phyloP scores from a whole-genome alignment of 2,113 vertebrate genomes.

The Phyllopteryx taeniolatus region DNA sequence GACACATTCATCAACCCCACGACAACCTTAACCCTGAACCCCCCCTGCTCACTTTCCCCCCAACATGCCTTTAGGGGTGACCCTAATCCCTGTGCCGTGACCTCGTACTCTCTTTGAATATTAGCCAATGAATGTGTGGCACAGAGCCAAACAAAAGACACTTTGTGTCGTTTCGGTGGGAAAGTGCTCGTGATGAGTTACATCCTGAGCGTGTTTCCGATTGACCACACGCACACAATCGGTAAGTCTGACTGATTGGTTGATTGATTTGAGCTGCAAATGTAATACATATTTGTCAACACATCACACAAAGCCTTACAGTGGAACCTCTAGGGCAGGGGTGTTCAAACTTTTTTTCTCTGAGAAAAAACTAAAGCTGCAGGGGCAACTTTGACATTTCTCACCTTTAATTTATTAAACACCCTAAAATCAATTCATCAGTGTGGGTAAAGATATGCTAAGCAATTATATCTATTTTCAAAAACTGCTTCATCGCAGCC shows the following conservation, averaged over 20 bases:
- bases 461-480: too few relatives aligned
- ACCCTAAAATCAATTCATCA: too few relatives aligned
- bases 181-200: constrained; percentile 48
- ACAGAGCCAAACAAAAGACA: constrained; percentile 60
- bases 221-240: constrained; percentile 11
- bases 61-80: constrained; percentile 59
- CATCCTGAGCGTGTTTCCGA: constrained; percentile 20
- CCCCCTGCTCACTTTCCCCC: constrained; percentile 41
- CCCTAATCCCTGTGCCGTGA: constrained; percentile 59
- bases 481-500: neutral
- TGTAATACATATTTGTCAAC: too few relatives aligned
- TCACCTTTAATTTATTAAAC: too few relatives aligned
- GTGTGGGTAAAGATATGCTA: too few relatives aligned
- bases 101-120: constrained; percentile 52
- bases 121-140: constrained; percentile 50
- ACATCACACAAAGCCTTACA: too few relatives aligned
- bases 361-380: too few relatives aligned
- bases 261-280: too few relatives aligned
- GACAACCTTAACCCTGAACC: constrained; percentile 47
- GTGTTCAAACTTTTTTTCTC: too few relatives aligned
- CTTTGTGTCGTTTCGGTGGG: constrained; percentile 57
- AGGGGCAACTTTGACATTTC: too few relatives aligned
- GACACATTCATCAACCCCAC: constrained; percentile 33
- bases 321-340: too few relatives aligned
- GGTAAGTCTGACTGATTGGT: neutral